phyloP scores from a whole-genome alignment of 2,888 invertebrate genomes.

The Torymus auratus region DNA sequence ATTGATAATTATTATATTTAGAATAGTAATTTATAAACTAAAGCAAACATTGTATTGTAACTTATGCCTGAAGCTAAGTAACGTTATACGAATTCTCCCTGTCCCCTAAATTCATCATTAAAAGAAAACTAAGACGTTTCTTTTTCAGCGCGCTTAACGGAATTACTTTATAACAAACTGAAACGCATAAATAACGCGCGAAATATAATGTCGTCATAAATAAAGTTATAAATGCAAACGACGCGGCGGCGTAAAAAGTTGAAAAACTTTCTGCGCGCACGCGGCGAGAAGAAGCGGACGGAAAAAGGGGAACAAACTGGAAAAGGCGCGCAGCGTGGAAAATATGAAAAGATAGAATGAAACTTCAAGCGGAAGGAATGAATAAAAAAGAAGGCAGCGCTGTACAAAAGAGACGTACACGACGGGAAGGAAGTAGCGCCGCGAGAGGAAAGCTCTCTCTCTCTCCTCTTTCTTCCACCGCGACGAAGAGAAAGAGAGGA shows the following conservation, averaged over 20 bases:
- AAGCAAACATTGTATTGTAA: too few relatives aligned
- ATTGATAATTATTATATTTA: too few relatives aligned
- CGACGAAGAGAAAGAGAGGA: constrained; percentile 7
- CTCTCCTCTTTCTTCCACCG: constrained; percentile 5
- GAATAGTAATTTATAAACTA: too few relatives aligned
- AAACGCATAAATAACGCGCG: constrained; percentile 41
- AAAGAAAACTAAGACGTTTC: too few relatives aligned
- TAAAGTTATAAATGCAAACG: constrained; percentile 55
- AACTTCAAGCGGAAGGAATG: constrained; percentile 55
- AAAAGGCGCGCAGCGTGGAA: constrained; percentile 24
- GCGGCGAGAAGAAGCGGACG: background rate
- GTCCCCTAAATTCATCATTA: too few relatives aligned
- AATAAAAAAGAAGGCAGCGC: constrained; percentile 47
- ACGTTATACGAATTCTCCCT: too few relatives aligned
- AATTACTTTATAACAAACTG: constrained; percentile 39
- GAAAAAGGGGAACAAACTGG: constrained; percentile 11
- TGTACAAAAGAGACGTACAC: constrained; percentile 46
- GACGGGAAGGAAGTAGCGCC: constrained; percentile 6
- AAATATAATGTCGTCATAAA: constrained; percentile 43
- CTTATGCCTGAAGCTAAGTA: too few relatives aligned
- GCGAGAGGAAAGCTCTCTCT: constrained; percentile 6
- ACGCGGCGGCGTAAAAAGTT: constrained; percentile 33
- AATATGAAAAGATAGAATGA: constrained; percentile 58
- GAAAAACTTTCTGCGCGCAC: constrained; percentile 27
- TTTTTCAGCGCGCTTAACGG: background rate